A percentile compares a stretch with the other conserved stretches of the same genome.
These are phyloP conservation scores for Chionodraco myersi DNA, from an alignment of 2,113 vertebrate genomes.

Conservation along the genomic window DNA sequence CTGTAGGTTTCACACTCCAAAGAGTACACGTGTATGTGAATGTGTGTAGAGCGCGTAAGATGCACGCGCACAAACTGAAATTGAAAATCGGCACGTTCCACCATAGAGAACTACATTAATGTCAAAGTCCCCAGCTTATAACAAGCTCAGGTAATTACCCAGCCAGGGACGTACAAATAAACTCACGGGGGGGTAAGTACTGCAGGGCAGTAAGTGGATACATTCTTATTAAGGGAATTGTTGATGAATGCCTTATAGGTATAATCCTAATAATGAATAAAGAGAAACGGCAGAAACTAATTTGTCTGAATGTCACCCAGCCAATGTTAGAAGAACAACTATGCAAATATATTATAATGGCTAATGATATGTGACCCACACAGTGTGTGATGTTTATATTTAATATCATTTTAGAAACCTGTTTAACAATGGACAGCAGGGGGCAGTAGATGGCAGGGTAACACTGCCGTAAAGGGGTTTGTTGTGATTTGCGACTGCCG, in stretches of 20 bases:
- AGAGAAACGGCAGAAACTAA: slow-evolving; percentile 24
- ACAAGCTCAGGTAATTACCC: slow-evolving; percentile 66
- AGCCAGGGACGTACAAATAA: slow-evolving; percentile 42
- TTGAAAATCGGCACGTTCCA: slow-evolving; percentile 56
- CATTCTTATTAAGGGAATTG: slow-evolving; percentile 29
- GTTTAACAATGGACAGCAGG: no score
- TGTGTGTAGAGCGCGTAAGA: slow-evolving; percentile 14
- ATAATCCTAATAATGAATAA: slow-evolving; percentile 61
- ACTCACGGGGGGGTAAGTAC: slow-evolving; percentile 8
- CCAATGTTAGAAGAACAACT: not conserved
- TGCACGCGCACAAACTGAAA: slow-evolving; percentile 44
- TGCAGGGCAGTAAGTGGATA: slow-evolving; percentile 19
- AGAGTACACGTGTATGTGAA: slow-evolving; percentile 33
- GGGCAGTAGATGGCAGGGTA: no score
- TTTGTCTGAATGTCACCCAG: slow-evolving; percentile 53
- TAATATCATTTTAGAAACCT: no score
- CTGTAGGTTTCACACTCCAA: slow-evolving; percentile 49
- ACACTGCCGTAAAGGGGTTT: no score
- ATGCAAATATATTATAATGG: slow-evolving; percentile 24
- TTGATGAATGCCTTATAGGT: slow-evolving; percentile 66
- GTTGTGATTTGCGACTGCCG: no score
- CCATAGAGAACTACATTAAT: slow-evolving; percentile 56
- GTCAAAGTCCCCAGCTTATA: slow-evolving; percentile 59
- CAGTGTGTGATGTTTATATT: no score
- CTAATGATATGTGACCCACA: not conserved